Percentiles rank a stretch among this genome's conserved stretches.
These are phyloP conservation scores for Euthynnus affinis DNA, from an alignment of 2,797 vertebrate species.

Conservation along the genomic window DNA sequence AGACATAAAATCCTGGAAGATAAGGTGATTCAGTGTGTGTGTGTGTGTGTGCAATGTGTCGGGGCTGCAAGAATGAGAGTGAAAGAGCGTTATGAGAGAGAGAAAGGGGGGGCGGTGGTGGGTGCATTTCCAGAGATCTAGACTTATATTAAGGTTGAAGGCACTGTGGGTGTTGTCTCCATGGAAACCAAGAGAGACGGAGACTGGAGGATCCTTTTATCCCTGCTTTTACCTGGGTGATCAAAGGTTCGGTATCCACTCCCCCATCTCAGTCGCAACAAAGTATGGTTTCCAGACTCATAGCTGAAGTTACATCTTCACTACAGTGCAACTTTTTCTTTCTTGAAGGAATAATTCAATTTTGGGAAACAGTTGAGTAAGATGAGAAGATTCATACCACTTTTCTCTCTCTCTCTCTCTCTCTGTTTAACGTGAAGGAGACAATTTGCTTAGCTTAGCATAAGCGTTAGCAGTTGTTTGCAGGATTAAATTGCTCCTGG, in stretches of 20 bases:
- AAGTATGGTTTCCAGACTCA: slow-evolving; percentile 39
- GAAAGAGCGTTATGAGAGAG: slow-evolving; percentile 36
- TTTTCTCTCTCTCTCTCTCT: too few relatives aligned
- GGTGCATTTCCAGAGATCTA: slow-evolving; percentile 28
- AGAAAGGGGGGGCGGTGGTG: background rate
- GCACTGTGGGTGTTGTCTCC: slow-evolving; percentile 65
- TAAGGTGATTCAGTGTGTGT: slow-evolving; percentile 8
- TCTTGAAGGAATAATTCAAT: background rate
- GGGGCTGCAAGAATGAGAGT: slow-evolving; percentile 25
- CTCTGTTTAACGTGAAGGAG: background rate
- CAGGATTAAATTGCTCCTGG: too few relatives aligned
- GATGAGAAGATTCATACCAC: background rate
- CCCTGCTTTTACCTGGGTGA: slow-evolving; percentile 60
- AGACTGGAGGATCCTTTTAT: slow-evolving; percentile 68
- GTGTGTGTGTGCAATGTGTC: background rate
- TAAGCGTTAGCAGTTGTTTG: too few relatives aligned
- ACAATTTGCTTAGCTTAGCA: background rate
- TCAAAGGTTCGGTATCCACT: slow-evolving; percentile 58
- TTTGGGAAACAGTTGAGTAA: background rate
- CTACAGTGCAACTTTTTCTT: slow-evolving; percentile 14
- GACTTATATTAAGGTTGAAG: slow-evolving; percentile 48
- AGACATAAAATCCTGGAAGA: background rate
- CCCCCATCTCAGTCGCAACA: slow-evolving; percentile 17
- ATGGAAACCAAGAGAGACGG: slow-evolving; percentile 68
- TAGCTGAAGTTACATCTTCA: background rate